These are phyloP conservation scores for Porphyrio hochstetteri DNA, from an alignment of 2,113 vertebrate species.

Conservation along the genomic window DNA sequence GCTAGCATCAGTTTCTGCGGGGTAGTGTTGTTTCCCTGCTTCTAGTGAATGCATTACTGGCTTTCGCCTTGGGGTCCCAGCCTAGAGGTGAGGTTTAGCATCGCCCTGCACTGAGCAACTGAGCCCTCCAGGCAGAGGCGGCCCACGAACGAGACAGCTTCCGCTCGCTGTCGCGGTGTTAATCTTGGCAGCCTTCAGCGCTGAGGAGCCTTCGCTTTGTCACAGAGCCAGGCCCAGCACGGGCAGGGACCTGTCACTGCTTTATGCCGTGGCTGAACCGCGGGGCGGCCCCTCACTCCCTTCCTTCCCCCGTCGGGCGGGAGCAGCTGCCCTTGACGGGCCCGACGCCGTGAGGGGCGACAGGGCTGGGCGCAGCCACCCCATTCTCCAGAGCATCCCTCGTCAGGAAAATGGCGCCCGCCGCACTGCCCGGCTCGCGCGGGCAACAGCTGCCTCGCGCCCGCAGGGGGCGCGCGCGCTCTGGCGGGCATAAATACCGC, in stretches of 20 bases:
- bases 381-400: accelerated
- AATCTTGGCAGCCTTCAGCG: accelerated
- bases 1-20: accelerated
- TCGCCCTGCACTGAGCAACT: accelerated
- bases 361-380: not conserved
- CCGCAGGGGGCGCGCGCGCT: not conserved
- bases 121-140: no score
- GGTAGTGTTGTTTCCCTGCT: not conserved
- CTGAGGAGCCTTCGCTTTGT: not conserved
- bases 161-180: accelerated
- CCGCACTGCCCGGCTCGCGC: no score
- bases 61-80: no score
- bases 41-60: not conserved
- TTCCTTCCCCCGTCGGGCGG: not conserved
- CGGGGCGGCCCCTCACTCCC: not conserved
- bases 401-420: not conserved
- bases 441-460: not conserved
- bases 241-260: accelerated
- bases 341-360: no score
- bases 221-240: not conserved
- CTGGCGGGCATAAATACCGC: not conserved
- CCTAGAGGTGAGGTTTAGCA: accelerated
- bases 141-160: accelerated
- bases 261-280: accelerated
- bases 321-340: not conserved